Conservation (phyloP, 2,888 invertebrate species). For the Octodonta nipae region DNA sequence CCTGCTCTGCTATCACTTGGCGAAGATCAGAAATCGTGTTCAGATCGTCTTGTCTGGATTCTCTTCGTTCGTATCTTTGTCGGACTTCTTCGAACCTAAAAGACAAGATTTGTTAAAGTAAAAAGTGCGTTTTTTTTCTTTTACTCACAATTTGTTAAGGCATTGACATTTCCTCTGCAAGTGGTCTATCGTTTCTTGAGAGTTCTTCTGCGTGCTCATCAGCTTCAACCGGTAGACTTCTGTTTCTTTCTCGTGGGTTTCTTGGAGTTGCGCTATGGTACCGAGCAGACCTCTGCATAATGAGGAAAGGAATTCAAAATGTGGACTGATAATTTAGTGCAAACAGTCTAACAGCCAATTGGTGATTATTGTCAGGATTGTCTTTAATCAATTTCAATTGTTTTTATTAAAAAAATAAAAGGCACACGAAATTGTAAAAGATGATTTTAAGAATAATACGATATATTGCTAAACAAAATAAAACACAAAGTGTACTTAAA, state of each 20-base stretch:
- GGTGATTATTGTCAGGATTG: no score
- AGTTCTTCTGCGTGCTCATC: slow-evolving; percentile 38
- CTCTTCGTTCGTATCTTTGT: slow-evolving; percentile 42
- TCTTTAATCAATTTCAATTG: no score
- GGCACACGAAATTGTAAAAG: no score
- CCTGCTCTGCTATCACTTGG: slow-evolving; percentile 44
- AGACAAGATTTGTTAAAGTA: slow-evolving; percentile 3
- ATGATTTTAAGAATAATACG: no score
- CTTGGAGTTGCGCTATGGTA: slow-evolving; percentile 26
- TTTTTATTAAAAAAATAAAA: no score
- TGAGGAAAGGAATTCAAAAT: slow-evolving; percentile 6
- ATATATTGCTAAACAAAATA: no score
- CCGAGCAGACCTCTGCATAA: slow-evolving; percentile 37
- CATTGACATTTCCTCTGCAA: slow-evolving; percentile 48
- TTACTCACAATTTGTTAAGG: slow-evolving; percentile 48
- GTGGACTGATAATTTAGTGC: no score
- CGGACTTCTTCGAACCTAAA: slow-evolving; percentile 45
- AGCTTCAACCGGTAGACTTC: slow-evolving; percentile 27
- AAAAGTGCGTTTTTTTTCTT: not conserved
- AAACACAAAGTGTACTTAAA: no score
- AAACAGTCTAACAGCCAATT: no score
- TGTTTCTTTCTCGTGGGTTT: slow-evolving; percentile 28
- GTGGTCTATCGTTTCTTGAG: slow-evolving; percentile 43
- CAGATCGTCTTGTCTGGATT: slow-evolving; percentile 43
- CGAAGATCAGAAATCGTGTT: slow-evolving; percentile 42